Base-by-base conservation (phyloP, 1,140 invertebrate genomes). In the Megathymus violae region DNA sequence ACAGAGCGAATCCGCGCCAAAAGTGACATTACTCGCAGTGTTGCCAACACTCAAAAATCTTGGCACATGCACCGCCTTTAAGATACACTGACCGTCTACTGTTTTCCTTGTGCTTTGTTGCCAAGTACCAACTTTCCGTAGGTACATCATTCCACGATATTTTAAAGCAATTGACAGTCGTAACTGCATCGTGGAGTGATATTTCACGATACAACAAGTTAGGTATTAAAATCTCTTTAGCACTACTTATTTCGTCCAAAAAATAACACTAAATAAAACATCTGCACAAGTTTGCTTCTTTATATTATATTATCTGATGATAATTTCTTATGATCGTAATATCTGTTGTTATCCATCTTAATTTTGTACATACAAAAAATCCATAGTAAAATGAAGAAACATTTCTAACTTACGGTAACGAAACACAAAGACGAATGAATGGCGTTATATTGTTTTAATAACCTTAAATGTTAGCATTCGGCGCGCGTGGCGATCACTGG, bases 381-480 rank as follows among this genome's bases (percentile, higher is more conserved):
- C n/a, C n/a, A n/a, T n/a, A n/a, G n/a, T n/a, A n/a, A n/a, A n/a
- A n/a, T n/a, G n/a, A n/a, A n/a, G n/a, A 3, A 22, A 47, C 10
- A 22, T 11, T 9, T 5, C 44, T 17, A 2, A 9, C 11, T 17
- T 16, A 27, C 52, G 13, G 27, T 31, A 1, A 31, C 7, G 27
- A 31, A 1, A 31, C 7, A 36, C 34, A n/a, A 16, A 65, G 62
- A 72, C 74, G 78, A 61, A 71, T 43, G 41, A n/a, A 25, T 13
- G 36, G 52, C 63, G 65, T 59, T 75, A 69, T 52, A 66, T 62
- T 65, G 61, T 69, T 73, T 73, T 71, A 71, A 70, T 78, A 69
- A 63, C 62, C 58, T 71, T 41, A 34, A 60, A 44, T 27, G 10
- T 73, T 73, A 73, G 59, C 69, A 83, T 80, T 76, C 80, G 61